These are phyloP conservation scores for Samia ricini DNA, from an alignment of 1,140 invertebrate species.

Conservation along the genomic window DNA sequence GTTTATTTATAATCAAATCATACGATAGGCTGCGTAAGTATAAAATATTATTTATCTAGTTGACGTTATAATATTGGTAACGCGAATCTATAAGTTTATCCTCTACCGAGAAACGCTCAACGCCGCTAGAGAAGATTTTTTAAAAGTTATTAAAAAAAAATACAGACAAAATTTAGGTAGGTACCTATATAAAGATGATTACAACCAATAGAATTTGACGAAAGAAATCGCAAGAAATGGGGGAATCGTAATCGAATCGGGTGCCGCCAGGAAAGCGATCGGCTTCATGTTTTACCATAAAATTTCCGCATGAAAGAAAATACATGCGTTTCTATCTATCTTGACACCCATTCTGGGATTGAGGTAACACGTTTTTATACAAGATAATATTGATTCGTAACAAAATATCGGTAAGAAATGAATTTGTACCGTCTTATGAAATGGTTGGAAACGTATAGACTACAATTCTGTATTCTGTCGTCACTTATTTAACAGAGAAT, in stretches of 20 bases:
- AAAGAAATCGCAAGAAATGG: conserved; percentile 4
- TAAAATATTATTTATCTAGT: too few species aligned
- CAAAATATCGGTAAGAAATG: background rate
- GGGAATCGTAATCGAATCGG: conserved; percentile 12
- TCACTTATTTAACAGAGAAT: too few species aligned
- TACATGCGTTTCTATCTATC: conserved; percentile 5
- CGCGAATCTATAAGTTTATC: too few species aligned
- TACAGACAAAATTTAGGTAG: background rate
- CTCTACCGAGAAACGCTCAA: too few species aligned
- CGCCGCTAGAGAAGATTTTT: too few species aligned
- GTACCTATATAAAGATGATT: conserved; percentile 7
- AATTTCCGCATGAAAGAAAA: conserved; percentile 12
- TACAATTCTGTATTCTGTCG: too few species aligned
- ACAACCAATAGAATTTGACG: conserved; percentile 6
- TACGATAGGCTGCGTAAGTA: too few species aligned
- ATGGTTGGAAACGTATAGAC: too few species aligned
- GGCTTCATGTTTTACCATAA: conserved; percentile 6
- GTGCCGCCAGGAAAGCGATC: background rate
- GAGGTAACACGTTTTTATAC: background rate
- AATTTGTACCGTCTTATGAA: background rate
- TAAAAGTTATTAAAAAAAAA: background rate
- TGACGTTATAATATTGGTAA: too few species aligned
- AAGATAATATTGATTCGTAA: background rate
- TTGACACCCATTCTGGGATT: background rate
- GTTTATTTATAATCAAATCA: too few species aligned